These are phyloP conservation scores for Cricetomys ansorgei DNA, from an alignment of 2,113 vertebrate species.

Conservation along the genomic window DNA sequence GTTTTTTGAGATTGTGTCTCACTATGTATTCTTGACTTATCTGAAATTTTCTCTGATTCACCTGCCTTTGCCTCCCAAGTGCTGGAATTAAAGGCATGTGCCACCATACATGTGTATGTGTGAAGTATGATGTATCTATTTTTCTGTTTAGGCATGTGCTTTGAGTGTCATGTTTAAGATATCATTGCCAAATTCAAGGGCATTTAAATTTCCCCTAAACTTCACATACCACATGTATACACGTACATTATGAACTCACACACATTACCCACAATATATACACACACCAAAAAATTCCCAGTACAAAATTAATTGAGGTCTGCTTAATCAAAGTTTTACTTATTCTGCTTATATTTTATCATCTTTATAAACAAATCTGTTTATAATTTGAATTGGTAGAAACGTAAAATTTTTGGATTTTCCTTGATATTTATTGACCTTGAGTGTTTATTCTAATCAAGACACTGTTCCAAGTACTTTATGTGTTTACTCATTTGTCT, in stretches of 20 bases:
- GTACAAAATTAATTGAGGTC: not conserved
- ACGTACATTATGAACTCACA: not conserved
- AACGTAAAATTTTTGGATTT: conserved; percentile 25
- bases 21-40: not conserved
- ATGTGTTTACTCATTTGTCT: conserved; percentile 22
- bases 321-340: conserved; percentile 27
- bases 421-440: not conserved
- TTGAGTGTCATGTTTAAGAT: not conserved
- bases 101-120: not conserved
- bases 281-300: not conserved
- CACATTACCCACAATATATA: not conserved
- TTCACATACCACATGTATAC: not conserved
- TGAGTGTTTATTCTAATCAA: conserved; percentile 21
- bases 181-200: not conserved
- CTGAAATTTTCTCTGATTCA: not conserved
- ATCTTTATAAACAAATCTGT: not conserved
- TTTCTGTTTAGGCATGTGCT: not conserved
- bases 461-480: not conserved
- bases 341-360: not conserved
- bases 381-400: conserved; percentile 29
- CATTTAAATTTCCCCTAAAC: not conserved
- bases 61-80: not conserved
- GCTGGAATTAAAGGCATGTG: not conserved
- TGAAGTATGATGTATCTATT: not conserved
- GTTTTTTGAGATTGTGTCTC: not conserved